Evolutionary conservation across 2,888 invertebrate species (phyloP).

Genomic region (Hydrotaea cyrtoneurina): DNA sequence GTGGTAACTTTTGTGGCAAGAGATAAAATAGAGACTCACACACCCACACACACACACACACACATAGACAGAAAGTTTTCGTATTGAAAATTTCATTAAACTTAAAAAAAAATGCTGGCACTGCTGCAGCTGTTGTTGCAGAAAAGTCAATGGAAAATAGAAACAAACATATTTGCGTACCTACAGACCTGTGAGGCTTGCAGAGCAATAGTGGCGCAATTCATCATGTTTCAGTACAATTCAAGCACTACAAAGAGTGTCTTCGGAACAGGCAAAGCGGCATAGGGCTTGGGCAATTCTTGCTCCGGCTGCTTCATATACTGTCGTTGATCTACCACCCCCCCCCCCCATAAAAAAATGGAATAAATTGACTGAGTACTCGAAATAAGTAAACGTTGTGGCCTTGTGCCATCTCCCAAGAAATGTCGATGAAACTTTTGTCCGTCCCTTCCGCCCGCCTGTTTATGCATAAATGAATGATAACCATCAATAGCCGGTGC

Average conservation of each 20-base stretch:
- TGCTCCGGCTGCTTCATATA: background rate
- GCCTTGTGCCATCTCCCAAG: background rate
- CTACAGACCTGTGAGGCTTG: too few species aligned
- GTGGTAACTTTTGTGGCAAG: constrained; percentile 16
- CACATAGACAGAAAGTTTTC: constrained; percentile 34
- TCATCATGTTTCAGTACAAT: too few species aligned
- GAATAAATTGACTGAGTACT: constrained; percentile 2
- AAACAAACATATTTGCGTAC: too few species aligned
- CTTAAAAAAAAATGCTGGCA: constrained; percentile 43
- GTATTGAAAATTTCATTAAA: constrained; percentile 61
- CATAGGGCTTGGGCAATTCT: background rate
- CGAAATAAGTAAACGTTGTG: background rate
- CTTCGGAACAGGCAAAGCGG: too few species aligned
- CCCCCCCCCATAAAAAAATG: background rate
- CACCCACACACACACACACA: background rate
- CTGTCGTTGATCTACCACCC: background rate
- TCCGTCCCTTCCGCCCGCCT: background rate
- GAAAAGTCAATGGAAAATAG: background rate
- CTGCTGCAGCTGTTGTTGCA: background rate
- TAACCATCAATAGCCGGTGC: background rate
- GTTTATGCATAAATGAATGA: background rate
- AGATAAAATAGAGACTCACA: constrained; percentile 2
- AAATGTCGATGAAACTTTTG: background rate
- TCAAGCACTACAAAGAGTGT: too few species aligned
- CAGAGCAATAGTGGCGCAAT: too few species aligned